Percentiles rank a stretch among this genome's conserved stretches.
These are phyloP conservation scores for Netelia inedita DNA, from an alignment of 2,888 invertebrate species.

Conservation along the genomic window DNA sequence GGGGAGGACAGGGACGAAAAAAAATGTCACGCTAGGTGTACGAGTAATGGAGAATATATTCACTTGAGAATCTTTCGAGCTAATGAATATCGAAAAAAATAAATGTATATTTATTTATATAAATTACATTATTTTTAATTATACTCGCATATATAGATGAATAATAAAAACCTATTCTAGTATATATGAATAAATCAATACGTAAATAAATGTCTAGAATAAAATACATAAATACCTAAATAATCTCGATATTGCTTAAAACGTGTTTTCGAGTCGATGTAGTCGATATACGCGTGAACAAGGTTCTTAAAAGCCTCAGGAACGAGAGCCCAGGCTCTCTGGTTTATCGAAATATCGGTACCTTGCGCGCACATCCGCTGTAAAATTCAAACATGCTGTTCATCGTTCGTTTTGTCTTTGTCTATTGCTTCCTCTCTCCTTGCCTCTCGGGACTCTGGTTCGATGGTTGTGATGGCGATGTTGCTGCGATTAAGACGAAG, in stretches of 20 bases:
- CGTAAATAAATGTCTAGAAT: slow-evolving; percentile 9
- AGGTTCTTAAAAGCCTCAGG: neutral
- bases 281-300: neutral
- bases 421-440: slow-evolving; percentile 4
- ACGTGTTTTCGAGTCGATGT: too few species aligned
- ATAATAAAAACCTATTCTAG: too few species aligned
- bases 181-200: neutral
- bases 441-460: slow-evolving; percentile 1
- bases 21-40: slow-evolving; percentile 29
- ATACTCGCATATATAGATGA: neutral
- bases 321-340: slow-evolving; percentile 39
- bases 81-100: slow-evolving; percentile 15
- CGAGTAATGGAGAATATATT: neutral
- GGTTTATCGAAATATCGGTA: slow-evolving; percentile 67
- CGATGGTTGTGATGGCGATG: slow-evolving; percentile 35
- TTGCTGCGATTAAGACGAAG: slow-evolving; percentile 37
- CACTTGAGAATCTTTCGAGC: neutral
- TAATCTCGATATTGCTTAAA: too few species aligned
- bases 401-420: slow-evolving; percentile 51
- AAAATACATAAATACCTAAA: neutral
- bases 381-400: slow-evolving; percentile 67
- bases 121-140: neutral
- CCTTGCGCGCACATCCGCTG: slow-evolving; percentile 56
- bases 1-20: slow-evolving; percentile 32
- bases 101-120: neutral